phyloP scores from a whole-genome alignment of 1,140 invertebrate genomes.

The Formica exsecta region DNA sequence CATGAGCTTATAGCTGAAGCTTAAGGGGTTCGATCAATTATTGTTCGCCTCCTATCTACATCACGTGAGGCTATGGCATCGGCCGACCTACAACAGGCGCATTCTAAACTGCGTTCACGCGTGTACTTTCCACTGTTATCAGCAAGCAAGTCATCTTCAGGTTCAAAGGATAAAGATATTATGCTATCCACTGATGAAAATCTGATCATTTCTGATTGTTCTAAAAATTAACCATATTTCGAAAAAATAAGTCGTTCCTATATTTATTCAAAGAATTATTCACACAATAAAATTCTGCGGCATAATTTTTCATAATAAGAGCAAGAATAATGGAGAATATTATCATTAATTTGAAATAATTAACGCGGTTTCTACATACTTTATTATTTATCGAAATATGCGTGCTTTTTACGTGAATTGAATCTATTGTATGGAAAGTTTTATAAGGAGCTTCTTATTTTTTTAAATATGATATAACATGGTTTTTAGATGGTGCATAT shows the following conservation, averaged over 20 bases:
- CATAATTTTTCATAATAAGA: neutral
- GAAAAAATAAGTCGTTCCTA: neutral
- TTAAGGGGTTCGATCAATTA: slow-evolving; percentile 79
- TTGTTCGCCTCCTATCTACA: slow-evolving; percentile 79
- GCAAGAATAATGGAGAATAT: neutral
- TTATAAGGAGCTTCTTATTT: neutral
- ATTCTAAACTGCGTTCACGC: slow-evolving; percentile 40
- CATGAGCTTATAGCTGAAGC: slow-evolving; percentile 76
- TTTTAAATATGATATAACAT: neutral
- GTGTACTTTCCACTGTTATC: slow-evolving; percentile 61
- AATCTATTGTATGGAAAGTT: neutral
- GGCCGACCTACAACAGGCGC: slow-evolving; percentile 56
- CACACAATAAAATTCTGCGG: neutral
- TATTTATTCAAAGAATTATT: neutral
- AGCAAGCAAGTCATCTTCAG: slow-evolving; percentile 52
- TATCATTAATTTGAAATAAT: neutral
- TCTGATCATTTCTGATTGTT: neutral
- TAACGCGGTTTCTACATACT: neutral
- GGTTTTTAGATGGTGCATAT: too few relatives aligned
- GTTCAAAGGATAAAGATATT: neutral
- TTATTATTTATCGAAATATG: neutral
- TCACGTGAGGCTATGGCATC: slow-evolving; percentile 71
- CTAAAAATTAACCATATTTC: neutral
- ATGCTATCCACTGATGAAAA: neutral
- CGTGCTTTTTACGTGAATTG: neutral